Base-by-base conservation (phyloP, 92 coral and sea anemone species). In the Zoanthus sociatus region DNA sequence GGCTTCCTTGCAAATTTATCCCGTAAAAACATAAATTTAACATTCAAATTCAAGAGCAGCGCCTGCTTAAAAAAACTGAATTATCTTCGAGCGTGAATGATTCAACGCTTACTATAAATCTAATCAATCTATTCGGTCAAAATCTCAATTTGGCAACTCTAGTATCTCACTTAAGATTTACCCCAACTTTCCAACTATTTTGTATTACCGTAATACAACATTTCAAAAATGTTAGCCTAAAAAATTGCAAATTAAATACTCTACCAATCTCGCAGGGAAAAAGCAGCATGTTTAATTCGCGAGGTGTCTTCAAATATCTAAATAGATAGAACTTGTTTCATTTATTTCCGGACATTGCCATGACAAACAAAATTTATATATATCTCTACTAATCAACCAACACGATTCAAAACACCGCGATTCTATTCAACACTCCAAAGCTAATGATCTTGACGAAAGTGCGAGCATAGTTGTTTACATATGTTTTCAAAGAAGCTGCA, bases 111-210 rank as follows among this genome's bases (percentile, higher is more conserved):
- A 20, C 75, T 81, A 67, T 31, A 33, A 20, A 20, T 45, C 26
- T 18, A 81, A 64, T 67, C 74, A 51, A 81, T 63, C 75, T 37
- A 66, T 67, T 81, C 13, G 46, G 7, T 33, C 46, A 30, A 69
- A 69, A 30, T 69, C 31, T 9, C 10, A 26, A 20, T 69, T 11
- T 30, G 31, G 12, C 74, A 33, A 69, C 9, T 69, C 14, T 20
- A 9, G 7, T 64, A 44, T 66, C 20, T 81, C 12, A 20, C 45
- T 66, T 14, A 6, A 21, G 73, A 64, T 20, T 67, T 58, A 13
- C 20, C 14, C 15, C 14, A 67, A 3, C 44, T 26, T 44, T 20
- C 18, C 4, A 6, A 66, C 45, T 53, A 16, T 63, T 81, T 47
- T 67, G 42, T 8, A 44, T 12, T 45, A 45, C 46, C 61, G 85